These are phyloP conservation scores for Microdon myrmicae DNA, from an alignment of 2,888 invertebrate genomes.

Conservation along the genomic window DNA sequence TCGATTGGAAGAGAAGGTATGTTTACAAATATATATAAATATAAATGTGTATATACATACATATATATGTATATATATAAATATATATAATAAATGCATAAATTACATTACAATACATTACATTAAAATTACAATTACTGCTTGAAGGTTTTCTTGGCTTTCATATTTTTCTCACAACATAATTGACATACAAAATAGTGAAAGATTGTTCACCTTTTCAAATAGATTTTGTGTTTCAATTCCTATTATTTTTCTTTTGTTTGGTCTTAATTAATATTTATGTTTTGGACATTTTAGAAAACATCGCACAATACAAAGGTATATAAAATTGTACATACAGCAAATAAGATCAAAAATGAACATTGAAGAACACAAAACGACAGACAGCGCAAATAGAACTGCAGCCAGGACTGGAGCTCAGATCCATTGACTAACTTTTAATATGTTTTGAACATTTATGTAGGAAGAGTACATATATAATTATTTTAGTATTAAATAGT, in stretches of 20 bases:
- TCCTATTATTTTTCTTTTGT: slow-evolving; percentile 9
- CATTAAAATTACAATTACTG: too few species aligned
- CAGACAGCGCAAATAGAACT: slow-evolving; percentile 11
- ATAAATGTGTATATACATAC: too few species aligned
- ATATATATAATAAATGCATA: too few species aligned
- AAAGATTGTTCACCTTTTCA: too few species aligned
- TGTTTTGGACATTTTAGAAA: slow-evolving; percentile 2
- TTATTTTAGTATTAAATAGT: too few species aligned
- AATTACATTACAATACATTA: too few species aligned
- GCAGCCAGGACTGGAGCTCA: neutral
- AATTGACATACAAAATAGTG: too few species aligned
- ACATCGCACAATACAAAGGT: slow-evolving; percentile 23
- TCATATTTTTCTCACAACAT: too few species aligned
- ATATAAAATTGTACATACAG: slow-evolving; percentile 24
- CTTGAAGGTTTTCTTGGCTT: too few species aligned
- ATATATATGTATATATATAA: too few species aligned
- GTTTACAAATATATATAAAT: neutral
- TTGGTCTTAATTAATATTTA: slow-evolving; percentile 12
- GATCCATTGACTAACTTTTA: slow-evolving; percentile 1
- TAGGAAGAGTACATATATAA: too few species aligned
- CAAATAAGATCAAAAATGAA: slow-evolving; percentile 16
- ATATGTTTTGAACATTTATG: too few species aligned
- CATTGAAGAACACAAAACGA: slow-evolving; percentile 15
- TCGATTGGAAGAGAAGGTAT: neutral
- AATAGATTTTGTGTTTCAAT: neutral